phyloP scores from a whole-genome alignment of 2,113 vertebrate genomes.

The Megaceryle torquata region DNA sequence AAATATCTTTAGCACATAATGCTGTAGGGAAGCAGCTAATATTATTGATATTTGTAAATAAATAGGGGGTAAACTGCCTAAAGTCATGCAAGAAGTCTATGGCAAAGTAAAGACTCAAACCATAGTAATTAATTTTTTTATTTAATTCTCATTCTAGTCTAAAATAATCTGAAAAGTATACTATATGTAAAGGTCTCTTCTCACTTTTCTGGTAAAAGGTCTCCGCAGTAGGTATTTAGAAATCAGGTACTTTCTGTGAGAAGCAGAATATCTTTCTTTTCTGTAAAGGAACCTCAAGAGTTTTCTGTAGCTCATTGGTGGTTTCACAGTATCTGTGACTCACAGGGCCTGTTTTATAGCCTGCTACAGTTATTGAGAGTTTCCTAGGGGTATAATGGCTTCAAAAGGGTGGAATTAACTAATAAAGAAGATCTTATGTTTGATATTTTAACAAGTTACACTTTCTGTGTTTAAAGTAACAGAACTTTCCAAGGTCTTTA shows the following conservation, averaged over 20 bases:
- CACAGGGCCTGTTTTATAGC: neutral
- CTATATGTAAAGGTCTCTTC: neutral
- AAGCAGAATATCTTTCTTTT: neutral
- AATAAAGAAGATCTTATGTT: neutral
- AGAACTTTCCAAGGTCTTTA: neutral
- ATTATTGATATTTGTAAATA: neutral
- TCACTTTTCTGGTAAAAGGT: neutral
- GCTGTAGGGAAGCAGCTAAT: neutral
- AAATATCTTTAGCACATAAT: neutral
- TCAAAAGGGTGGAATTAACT: neutral
- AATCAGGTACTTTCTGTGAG: neutral
- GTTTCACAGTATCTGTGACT: neutral
- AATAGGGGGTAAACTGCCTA: neutral
- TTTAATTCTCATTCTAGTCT: neutral
- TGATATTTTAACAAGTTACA: neutral
- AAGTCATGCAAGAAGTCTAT: neutral
- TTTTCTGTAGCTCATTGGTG: neutral
- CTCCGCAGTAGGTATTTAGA: neutral
- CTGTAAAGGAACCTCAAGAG: neutral
- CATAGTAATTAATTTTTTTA: neutral
- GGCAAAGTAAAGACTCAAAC: neutral
- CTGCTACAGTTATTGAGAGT: neutral
- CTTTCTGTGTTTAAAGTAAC: neutral
- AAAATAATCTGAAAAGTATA: neutral
- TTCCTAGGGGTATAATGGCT: neutral